Evolutionary conservation across 2,113 vertebrate species (phyloP).

Genomic region (Neolamprologus falcicula): DNA sequence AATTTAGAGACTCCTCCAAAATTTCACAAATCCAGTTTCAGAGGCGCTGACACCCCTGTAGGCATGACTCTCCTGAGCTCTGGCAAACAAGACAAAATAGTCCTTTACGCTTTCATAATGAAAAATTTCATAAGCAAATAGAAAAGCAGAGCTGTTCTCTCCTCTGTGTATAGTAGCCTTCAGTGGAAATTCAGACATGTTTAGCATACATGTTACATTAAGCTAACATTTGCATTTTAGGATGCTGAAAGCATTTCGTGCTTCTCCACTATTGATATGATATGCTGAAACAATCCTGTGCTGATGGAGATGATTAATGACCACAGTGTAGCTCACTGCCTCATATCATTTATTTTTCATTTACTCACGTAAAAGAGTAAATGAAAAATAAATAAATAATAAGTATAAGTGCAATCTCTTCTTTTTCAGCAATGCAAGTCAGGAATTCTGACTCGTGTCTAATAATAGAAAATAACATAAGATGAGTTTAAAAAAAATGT

Average conservation of each 20-base stretch:
- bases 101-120: not conserved
- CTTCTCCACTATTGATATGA: not conserved
- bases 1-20: not conserved
- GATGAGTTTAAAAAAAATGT: rapidly evolving
- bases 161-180: not conserved
- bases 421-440: not conserved
- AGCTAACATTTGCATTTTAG: not conserved
- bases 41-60: not conserved
- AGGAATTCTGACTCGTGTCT: not conserved
- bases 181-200: not conserved
- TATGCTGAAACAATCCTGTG: not conserved
- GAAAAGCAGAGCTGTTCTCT: not conserved
- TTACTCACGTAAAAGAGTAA: not conserved
- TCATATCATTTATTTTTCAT: not conserved
- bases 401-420: not conserved
- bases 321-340: not conserved
- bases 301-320: not conserved
- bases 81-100: not conserved
- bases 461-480: not conserved
- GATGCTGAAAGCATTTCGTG: not conserved
- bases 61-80: not conserved
- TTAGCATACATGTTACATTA: not conserved
- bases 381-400: not conserved
- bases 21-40: not conserved
- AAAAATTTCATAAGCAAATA: not conserved